These are phyloP conservation scores for Entomyzon cyanotis DNA, from an alignment of 2,113 vertebrate genomes.

Conservation along the genomic window DNA sequence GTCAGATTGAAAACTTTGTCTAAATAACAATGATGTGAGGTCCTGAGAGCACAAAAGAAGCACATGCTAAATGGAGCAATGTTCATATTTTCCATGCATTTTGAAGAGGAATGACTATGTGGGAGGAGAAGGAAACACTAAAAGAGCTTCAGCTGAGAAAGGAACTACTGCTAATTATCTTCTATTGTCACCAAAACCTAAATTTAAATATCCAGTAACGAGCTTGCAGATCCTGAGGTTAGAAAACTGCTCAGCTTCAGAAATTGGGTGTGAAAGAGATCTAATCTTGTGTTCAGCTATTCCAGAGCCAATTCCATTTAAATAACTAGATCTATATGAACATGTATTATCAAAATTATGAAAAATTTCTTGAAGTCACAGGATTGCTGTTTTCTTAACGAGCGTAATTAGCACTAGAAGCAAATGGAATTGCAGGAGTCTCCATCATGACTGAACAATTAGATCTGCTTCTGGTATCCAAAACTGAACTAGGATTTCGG, in stretches of 20 bases:
- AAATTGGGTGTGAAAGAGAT: not conserved
- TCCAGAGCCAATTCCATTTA: not conserved
- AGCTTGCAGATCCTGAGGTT: not conserved
- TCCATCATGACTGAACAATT: not conserved
- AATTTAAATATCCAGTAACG: not conserved
- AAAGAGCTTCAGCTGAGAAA: not conserved
- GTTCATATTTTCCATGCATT: not conserved
- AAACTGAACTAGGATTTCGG: not conserved
- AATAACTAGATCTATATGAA: not conserved
- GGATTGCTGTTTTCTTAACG: not conserved
- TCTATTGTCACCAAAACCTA: not conserved
- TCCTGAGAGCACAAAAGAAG: not conserved
- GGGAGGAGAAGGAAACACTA: not conserved
- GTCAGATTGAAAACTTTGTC: not conserved
- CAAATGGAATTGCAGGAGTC: not conserved
- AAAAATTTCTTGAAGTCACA: not conserved
- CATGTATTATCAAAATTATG: not conserved
- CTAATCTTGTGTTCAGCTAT: not conserved
- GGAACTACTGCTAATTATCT: not conserved
- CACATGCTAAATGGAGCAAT: not conserved
- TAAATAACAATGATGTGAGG: not conserved
- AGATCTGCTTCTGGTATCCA: not conserved
- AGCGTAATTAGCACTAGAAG: not conserved
- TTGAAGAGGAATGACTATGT: not conserved
- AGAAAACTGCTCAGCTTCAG: not conserved